phyloP scores from a whole-genome alignment of 2,888 invertebrate species.

The Agrochola lota region DNA sequence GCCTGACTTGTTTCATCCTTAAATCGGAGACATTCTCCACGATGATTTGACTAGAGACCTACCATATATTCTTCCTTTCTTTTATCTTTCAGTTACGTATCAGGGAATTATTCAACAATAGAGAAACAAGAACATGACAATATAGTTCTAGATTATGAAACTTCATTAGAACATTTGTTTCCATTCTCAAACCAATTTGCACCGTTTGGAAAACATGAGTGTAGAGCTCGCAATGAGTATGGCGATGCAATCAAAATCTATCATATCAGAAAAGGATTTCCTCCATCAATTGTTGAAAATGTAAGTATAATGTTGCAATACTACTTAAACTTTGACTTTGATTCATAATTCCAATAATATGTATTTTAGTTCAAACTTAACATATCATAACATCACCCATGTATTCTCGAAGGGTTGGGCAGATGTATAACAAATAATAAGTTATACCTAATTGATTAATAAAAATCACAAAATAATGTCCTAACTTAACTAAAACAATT shows the following conservation, averaged over 20 bases:
- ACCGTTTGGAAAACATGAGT: conserved; percentile 80
- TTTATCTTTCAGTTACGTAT: conserved; percentile 61
- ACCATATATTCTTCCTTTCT: background rate
- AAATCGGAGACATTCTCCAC: background rate
- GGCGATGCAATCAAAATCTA: conserved; percentile 77
- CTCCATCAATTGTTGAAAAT: conserved; percentile 74
- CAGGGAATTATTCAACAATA: conserved; percentile 53
- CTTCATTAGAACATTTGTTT: conserved; percentile 60
- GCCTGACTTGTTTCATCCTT: background rate
- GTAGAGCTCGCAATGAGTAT: conserved; percentile 75
- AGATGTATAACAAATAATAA: no score
- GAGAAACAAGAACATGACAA: conserved; percentile 71
- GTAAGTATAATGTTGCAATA: conserved; percentile 71
- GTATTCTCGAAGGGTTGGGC: no score
- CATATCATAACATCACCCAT: no score
- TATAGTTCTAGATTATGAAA: conserved; percentile 60
- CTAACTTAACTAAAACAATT: no score
- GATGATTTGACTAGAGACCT: background rate
- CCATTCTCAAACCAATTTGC: conserved; percentile 71
- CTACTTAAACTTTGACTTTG: no score
- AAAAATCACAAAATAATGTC: no score
- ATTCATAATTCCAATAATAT: no score
- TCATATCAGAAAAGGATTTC: conserved; percentile 76
- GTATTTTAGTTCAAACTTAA: no score
- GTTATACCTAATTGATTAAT: no score